A percentile compares a stretch with the other conserved stretches of the same genome.
phyloP scores from a whole-genome alignment of 2,113 vertebrate genomes.

The Barnardius zonarius region DNA sequence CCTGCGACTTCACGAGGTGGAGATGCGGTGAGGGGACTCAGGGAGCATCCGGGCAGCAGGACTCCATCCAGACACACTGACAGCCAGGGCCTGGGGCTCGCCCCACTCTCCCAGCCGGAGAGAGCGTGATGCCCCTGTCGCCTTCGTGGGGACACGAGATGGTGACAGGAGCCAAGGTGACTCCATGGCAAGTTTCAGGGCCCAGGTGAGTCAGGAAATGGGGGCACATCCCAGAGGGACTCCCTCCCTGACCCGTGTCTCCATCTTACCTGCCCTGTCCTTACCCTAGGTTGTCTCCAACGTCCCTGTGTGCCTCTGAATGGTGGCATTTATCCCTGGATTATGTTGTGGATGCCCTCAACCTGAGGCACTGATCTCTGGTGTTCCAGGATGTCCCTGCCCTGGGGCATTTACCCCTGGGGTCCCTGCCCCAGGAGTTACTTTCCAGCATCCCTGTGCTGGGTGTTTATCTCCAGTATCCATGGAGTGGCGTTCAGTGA shows the following conservation, averaged over 20 bases:
- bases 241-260: accelerated
- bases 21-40: neutral
- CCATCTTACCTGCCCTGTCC: neutral
- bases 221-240: neutral
- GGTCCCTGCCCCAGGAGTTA: neutral
- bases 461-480: neutral
- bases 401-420: no score
- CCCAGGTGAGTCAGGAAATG: neutral
- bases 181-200: accelerated
- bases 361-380: neutral
- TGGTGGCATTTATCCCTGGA: neutral
- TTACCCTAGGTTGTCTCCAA: neutral
- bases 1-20: accelerated
- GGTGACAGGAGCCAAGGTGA: neutral
- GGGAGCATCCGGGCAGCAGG: neutral
- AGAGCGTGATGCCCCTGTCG: accelerated
- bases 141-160: neutral
- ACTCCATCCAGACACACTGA: neutral
- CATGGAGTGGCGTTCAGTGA: accelerated
- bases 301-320: neutral
- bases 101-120: neutral
- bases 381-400: neutral
- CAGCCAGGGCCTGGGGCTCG: accelerated
- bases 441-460: neutral
- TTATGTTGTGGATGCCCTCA: neutral